These are phyloP conservation scores for Morone chrysops DNA, from an alignment of 2,113 vertebrate species.

Conservation along the genomic window DNA sequence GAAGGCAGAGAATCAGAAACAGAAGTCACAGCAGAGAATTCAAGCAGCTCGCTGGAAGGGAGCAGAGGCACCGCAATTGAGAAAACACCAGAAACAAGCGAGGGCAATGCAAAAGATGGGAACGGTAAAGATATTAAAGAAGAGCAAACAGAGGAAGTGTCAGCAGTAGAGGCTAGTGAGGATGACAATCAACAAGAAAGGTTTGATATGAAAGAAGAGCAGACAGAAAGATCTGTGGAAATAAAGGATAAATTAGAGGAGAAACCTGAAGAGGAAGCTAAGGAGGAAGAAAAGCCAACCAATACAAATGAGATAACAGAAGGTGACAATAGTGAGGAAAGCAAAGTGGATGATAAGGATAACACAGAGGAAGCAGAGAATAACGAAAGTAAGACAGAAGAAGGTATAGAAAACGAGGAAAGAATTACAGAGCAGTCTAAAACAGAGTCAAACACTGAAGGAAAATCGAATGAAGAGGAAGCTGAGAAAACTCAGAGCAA, in stretches of 20 bases:
- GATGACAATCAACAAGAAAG: conserved; percentile 12
- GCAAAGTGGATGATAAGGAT: not conserved
- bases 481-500: not conserved
- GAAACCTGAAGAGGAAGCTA: not conserved
- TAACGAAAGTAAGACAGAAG: conserved; percentile 8
- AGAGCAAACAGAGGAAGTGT: not conserved
- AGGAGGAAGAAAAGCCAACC: conserved; percentile 36
- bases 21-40: conserved; percentile 29
- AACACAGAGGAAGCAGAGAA: conserved; percentile 13
- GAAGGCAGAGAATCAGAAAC: conserved; percentile 42
- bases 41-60: conserved; percentile 1
- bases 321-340: conserved; percentile 5
- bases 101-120: conserved; percentile 12
- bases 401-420: conserved; percentile 16
- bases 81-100: not conserved
- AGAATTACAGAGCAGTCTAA: conserved; percentile 13
- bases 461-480: conserved; percentile 2
- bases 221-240: conserved; percentile 19
- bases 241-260: conserved; percentile 17
- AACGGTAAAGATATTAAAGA: not conserved
- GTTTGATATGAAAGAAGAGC: conserved; percentile 27
- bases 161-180: conserved; percentile 6
- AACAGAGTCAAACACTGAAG: conserved; percentile 17
- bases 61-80: conserved; percentile 45
- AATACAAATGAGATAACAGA: conserved; percentile 20